Evolutionary conservation across 2,113 vertebrate species (phyloP).

Genomic region (Mixornis gularis): DNA sequence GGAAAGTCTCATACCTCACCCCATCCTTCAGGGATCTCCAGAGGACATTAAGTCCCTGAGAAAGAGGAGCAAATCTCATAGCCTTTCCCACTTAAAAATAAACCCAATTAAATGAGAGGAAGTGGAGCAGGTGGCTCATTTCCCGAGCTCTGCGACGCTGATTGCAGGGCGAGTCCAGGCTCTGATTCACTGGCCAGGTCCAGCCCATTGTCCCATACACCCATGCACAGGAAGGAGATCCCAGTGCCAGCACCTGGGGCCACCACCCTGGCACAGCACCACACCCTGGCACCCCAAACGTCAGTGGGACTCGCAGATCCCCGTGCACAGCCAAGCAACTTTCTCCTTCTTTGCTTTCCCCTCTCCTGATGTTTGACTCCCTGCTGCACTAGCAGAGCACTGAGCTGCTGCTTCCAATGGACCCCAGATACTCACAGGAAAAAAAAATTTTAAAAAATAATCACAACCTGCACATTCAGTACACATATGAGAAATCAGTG

Average conservation of each 20-base stretch:
- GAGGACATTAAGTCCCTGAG: neutral
- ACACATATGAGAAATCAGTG: neutral
- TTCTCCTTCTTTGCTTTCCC: neutral
- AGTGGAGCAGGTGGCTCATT: neutral
- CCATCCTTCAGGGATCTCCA: neutral
- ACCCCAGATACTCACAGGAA: neutral
- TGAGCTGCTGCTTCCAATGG: neutral
- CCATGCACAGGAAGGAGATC: neutral
- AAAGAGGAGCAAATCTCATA: constrained; percentile 9
- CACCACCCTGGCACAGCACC: neutral
- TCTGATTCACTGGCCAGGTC: neutral
- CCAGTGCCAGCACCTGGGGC: accelerated
- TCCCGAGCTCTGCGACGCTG: accelerated
- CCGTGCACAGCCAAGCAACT: neutral
- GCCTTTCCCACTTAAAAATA: constrained; percentile 38
- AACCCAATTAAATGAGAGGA: constrained; percentile 16
- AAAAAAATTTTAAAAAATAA: neutral
- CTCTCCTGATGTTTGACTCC: neutral
- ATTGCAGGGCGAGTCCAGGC: neutral
- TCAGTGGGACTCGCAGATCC: accelerated
- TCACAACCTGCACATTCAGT: neutral
- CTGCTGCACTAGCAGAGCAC: neutral
- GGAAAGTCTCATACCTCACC: neutral
- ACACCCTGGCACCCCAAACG: accelerated
- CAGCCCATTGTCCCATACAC: neutral